Conservation (phyloP, 2,888 invertebrate species). For the Metallyticus violacea region DNA sequence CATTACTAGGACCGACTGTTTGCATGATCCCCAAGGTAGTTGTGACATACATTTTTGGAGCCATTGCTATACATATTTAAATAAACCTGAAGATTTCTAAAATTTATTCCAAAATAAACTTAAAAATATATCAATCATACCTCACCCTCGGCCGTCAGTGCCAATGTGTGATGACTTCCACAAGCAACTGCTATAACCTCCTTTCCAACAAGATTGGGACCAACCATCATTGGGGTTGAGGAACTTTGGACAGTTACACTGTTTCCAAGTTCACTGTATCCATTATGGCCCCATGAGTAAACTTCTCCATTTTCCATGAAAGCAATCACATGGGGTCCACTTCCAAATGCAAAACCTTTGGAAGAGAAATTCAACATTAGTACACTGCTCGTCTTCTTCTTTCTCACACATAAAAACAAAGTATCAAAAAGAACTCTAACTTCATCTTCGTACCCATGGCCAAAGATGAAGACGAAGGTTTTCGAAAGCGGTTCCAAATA, state of each 20-base stretch:
- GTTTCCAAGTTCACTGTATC: conserved; percentile 56
- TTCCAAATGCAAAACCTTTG: conserved; percentile 53
- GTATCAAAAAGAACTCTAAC: no score
- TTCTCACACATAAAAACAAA: no score
- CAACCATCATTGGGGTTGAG: conserved; percentile 49
- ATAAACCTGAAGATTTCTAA: no score
- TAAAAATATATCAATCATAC: no score
- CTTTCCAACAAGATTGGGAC: conserved; percentile 48
- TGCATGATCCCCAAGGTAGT: no score
- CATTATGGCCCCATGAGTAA: conserved; percentile 60
- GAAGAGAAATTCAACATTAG: not conserved
- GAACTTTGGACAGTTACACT: conserved; percentile 53
- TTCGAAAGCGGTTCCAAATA: no score
- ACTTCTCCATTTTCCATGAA: conserved; percentile 54
- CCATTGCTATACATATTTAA: no score
- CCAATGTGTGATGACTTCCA: conserved; percentile 58
- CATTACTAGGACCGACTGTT: no score
- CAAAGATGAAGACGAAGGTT: no score
- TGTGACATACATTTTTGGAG: no score
- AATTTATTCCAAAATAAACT: no score
- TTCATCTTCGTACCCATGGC: no score
- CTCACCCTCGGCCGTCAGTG: conserved; percentile 55
- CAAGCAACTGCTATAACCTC: conserved; percentile 54
- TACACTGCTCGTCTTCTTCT: not conserved
- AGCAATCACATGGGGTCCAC: conserved; percentile 59